A percentile compares a stretch with the other conserved stretches of the same genome.
Conservation (phyloP, 2,797 vertebrate genomes). For the Lagocephalus sceleratus region DNA sequence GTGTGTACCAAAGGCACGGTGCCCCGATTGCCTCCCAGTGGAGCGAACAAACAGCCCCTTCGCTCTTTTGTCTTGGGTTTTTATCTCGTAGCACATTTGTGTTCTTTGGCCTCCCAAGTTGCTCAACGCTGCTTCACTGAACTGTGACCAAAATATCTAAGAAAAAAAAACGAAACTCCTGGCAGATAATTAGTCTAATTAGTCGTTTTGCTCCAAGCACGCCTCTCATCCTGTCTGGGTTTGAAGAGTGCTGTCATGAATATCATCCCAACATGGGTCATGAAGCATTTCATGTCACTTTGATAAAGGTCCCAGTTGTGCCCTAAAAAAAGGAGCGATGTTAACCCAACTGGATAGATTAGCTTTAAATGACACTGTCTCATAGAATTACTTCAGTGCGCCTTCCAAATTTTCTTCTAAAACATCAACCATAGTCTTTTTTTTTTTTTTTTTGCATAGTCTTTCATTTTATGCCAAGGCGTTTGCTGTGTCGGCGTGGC, state of each 20-base stretch:
- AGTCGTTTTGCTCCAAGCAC: slow-evolving; percentile 49
- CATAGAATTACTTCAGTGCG: slow-evolving; percentile 33
- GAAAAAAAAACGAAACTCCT: slow-evolving; percentile 53
- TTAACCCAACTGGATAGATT: slow-evolving; percentile 26
- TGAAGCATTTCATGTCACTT: slow-evolving; percentile 57
- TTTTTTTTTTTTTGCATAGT: background rate
- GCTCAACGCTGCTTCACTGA: slow-evolving; percentile 38
- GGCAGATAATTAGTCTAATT: slow-evolving; percentile 70
- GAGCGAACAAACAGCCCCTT: slow-evolving; percentile 39
- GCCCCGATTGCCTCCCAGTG: slow-evolving; percentile 25
- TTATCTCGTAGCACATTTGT: slow-evolving; percentile 43
- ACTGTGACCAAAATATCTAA: slow-evolving; percentile 40
- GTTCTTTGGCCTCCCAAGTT: slow-evolving; percentile 32
- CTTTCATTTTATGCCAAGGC: slow-evolving; percentile 1
- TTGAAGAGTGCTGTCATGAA: slow-evolving; percentile 52
- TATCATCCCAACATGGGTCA: slow-evolving; percentile 55
- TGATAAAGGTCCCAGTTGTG: slow-evolving; percentile 37
- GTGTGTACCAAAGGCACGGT: slow-evolving; percentile 20
- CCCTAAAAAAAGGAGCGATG: slow-evolving; percentile 17
- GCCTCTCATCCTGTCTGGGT: slow-evolving; percentile 31
- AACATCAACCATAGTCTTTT: background rate
- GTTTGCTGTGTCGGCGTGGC: background rate
- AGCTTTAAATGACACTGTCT: slow-evolving; percentile 38
- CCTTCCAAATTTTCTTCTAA: slow-evolving; percentile 14
- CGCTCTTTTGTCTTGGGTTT: slow-evolving; percentile 40